Evolutionary conservation across 2,888 invertebrate species (phyloP).

Genomic region (Monochamus alternatus): DNA sequence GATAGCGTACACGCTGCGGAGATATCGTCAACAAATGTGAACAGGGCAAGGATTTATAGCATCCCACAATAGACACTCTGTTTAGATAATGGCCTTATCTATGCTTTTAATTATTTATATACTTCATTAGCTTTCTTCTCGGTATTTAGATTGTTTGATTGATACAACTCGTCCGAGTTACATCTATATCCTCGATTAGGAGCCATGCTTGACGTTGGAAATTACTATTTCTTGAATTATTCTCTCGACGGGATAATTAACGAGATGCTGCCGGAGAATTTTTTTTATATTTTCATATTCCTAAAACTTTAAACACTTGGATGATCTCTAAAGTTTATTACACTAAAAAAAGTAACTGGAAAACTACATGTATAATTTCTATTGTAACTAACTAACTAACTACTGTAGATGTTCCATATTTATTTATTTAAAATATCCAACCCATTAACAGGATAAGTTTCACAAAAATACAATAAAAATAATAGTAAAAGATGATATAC

Average conservation of each 20-base stretch:
- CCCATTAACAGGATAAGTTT: too few relatives aligned
- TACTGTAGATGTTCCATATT: too few relatives aligned
- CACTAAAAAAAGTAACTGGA: too few relatives aligned
- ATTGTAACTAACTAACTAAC: too few relatives aligned
- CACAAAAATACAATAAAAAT: too few relatives aligned
- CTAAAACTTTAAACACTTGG: too few relatives aligned
- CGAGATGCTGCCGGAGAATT: neutral
- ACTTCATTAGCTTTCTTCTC: conserved; percentile 32
- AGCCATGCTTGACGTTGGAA: conserved; percentile 8
- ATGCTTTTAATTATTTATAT: conserved; percentile 35
- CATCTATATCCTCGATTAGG: conserved; percentile 16
- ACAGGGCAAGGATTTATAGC: conserved; percentile 39
- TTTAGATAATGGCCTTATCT: conserved; percentile 35
- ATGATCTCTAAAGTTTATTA: too few relatives aligned
- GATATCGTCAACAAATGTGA: conserved; percentile 33
- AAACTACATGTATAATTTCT: too few relatives aligned
- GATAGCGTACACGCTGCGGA: neutral
- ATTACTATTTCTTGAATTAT: conserved; percentile 24
- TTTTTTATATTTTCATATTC: too few relatives aligned
- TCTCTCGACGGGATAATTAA: neutral
- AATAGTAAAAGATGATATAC: too few relatives aligned
- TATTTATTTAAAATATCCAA: too few relatives aligned
- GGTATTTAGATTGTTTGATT: conserved; percentile 33
- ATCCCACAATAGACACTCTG: conserved; percentile 34
- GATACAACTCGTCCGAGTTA: conserved; percentile 14